phyloP scores from a whole-genome alignment of 2,113 vertebrate species.

The Harpagus bidentatus region DNA sequence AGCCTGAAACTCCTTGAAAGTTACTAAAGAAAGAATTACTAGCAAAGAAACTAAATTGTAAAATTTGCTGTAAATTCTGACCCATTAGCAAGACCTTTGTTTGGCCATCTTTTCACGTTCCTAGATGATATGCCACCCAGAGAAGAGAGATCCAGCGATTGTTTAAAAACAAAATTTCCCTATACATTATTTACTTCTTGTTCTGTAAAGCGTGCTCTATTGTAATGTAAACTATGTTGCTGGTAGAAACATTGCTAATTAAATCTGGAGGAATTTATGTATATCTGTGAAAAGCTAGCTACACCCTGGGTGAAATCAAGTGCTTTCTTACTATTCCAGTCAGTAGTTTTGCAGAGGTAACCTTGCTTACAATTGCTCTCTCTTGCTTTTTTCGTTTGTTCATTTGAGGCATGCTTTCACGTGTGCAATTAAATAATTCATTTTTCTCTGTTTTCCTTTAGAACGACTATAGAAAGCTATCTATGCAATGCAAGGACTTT shows the following conservation, averaged over 20 bases:
- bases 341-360: background rate
- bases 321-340: background rate
- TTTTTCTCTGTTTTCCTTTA: constrained; percentile 59
- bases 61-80: background rate
- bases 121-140: accelerated
- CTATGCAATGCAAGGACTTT: constrained; percentile 99
- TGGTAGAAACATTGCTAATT: background rate
- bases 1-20: background rate
- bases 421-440: background rate
- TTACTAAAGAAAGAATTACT: background rate
- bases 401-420: background rate
- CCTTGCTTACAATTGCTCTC: background rate
- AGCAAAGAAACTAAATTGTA: background rate
- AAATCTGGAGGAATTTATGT: background rate
- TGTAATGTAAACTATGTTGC: background rate
- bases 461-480: constrained; percentile 97
- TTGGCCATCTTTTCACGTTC: background rate
- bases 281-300: background rate
- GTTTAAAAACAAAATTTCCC: background rate
- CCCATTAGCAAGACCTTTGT: background rate
- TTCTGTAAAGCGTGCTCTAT: background rate
- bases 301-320: background rate
- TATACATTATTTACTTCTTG: background rate
- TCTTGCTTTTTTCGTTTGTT: background rate
- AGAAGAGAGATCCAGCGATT: background rate